Evolutionary conservation across 2,888 invertebrate species (phyloP).

Genomic region (Papilio protenor): DNA sequence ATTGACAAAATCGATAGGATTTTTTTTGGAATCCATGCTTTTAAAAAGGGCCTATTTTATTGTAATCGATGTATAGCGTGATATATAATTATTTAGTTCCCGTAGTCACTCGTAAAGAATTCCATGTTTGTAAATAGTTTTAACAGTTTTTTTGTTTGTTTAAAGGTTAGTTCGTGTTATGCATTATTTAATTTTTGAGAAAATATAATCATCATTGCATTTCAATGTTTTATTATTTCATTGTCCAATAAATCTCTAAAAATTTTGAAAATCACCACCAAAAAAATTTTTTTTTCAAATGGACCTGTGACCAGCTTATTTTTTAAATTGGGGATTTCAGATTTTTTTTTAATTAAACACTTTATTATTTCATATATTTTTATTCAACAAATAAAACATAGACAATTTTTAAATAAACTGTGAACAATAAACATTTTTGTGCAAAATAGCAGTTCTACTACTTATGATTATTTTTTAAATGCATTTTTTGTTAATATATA

Average conservation of each 20-base stretch:
- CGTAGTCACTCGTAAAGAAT: conserved; percentile 52
- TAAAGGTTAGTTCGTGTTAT: conserved; percentile 72
- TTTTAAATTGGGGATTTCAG: too few relatives aligned
- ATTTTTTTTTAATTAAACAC: not conserved
- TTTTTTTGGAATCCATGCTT: not conserved
- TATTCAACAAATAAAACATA: conserved; percentile 35
- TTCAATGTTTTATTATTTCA: conserved; percentile 65
- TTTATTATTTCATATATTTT: conserved; percentile 28
- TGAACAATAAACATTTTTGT: conserved; percentile 39
- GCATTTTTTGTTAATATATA: not conserved
- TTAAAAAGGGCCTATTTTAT: not conserved
- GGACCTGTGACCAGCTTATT: too few relatives aligned
- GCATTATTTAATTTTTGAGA: conserved; percentile 77
- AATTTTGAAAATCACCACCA: not conserved
- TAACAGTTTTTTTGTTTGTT: conserved; percentile 61
- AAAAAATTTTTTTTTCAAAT: not conserved
- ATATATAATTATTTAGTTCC: conserved; percentile 44
- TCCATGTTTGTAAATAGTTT: conserved; percentile 75
- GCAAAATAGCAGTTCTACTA: conserved; percentile 32
- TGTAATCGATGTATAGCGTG: conserved; percentile 1
- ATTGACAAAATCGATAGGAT: not conserved
- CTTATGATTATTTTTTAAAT: not conserved
- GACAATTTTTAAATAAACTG: conserved; percentile 8
- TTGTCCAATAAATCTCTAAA: not conserved
- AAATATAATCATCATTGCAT: conserved; percentile 83